Conservation (phyloP, 2,113 vertebrate genomes). For the Entomyzon cyanotis region DNA sequence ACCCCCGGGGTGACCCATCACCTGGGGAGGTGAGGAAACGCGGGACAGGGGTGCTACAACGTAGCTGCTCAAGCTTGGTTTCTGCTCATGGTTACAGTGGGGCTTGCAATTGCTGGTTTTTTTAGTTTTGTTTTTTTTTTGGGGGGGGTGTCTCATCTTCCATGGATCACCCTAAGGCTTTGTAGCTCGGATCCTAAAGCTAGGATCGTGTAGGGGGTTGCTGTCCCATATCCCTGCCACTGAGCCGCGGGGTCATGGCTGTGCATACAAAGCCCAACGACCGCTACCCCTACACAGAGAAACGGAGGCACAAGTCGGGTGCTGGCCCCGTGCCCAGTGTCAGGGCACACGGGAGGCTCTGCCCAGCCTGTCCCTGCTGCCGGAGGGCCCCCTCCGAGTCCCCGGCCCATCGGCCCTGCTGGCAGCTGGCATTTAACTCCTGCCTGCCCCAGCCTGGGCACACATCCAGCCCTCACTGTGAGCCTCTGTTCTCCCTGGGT, state of each 20-base stretch:
- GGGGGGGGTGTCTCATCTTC: background rate
- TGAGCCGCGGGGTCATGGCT: background rate
- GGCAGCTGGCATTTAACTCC: slow-evolving; percentile 53
- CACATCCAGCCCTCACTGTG: slow-evolving; percentile 10
- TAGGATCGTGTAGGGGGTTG: background rate
- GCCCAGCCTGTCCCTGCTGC: background rate
- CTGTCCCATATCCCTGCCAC: background rate
- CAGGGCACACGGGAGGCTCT: background rate
- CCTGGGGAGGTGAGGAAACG: background rate
- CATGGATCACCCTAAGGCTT: background rate
- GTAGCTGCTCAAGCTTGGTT: background rate
- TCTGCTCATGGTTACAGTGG: background rate
- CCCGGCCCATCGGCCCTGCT: accelerated
- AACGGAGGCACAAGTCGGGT: background rate
- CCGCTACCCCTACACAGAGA: background rate
- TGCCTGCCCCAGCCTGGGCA: background rate
- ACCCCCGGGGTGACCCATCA: background rate
- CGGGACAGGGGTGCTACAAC: background rate
- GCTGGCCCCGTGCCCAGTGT: background rate
- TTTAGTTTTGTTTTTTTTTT: no score
- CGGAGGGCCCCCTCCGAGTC: background rate
- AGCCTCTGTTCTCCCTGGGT: slow-evolving; percentile 20
- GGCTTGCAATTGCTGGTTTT: background rate
- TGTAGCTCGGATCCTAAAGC: background rate
- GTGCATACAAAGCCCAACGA: background rate